A percentile compares a stretch with the other conserved stretches of the same genome.
Conservation (phyloP, 2,797 vertebrate species). For the Todus mexicanus region DNA sequence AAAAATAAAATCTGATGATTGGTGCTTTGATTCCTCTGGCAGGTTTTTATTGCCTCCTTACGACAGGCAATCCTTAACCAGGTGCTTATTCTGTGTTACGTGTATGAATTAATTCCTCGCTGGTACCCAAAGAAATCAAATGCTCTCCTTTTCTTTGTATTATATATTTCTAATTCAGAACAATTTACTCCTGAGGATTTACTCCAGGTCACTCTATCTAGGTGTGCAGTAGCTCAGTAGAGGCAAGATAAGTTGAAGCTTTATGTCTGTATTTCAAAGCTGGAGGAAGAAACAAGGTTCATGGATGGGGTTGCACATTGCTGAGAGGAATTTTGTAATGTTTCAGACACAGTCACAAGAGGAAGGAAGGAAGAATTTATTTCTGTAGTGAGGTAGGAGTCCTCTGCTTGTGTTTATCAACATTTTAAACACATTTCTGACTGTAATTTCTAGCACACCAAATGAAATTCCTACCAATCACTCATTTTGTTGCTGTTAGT, state of each 20-base stretch:
- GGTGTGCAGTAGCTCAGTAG: not conserved
- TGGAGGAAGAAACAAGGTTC: not conserved
- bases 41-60: not conserved
- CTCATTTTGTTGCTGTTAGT: not conserved
- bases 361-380: not conserved
- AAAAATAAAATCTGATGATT: not conserved
- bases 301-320: not conserved
- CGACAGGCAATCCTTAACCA: not conserved
- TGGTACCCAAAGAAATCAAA: not conserved
- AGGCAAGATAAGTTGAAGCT: not conserved
- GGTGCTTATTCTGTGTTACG: not conserved
- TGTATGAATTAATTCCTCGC: not conserved
- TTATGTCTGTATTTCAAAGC: not conserved
- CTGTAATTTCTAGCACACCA: not conserved
- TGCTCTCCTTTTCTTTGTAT: not conserved
- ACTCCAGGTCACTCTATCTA: not conserved
- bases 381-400: not conserved
- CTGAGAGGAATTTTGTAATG: not conserved
- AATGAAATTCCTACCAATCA: slow-evolving; percentile 35
- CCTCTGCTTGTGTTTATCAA: slow-evolving; percentile 19
- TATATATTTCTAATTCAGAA: not conserved
- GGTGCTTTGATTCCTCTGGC: not conserved
- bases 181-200: not conserved
- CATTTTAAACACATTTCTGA: not conserved
- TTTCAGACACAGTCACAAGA: not conserved